phyloP scores from a whole-genome alignment of 2,113 vertebrate genomes.

The Amblyornis subalaris region DNA sequence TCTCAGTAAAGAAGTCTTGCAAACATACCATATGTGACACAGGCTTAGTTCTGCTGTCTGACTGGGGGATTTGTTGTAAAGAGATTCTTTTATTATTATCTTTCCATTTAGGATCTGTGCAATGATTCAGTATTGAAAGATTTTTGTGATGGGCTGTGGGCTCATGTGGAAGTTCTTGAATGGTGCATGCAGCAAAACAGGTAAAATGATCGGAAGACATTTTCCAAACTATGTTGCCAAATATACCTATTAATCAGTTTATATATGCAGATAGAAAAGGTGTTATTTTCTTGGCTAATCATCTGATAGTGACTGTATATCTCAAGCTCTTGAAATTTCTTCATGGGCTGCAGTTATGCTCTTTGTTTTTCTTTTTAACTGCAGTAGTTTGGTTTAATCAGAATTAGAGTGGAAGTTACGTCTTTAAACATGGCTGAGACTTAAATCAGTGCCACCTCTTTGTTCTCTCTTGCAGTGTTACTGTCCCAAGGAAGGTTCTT shows the following conservation, averaged over 20 bases:
- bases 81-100: not conserved
- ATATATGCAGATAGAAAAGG: not conserved
- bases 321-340: not conserved
- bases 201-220: slow-evolving; percentile 53
- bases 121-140: slow-evolving; percentile 84
- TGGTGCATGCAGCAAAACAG: slow-evolving; percentile 88
- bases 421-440: not conserved
- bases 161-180: slow-evolving; percentile 87
- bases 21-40: not conserved
- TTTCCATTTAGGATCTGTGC: slow-evolving; percentile 60
- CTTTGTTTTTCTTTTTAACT: not conserved
- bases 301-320: not conserved
- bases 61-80: not conserved
- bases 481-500: slow-evolving; percentile 78
- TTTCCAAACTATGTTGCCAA: not conserved
- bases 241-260: not conserved
- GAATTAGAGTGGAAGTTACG: not conserved
- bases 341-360: not conserved
- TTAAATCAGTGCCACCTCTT: not conserved
- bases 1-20: not conserved
- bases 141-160: slow-evolving; percentile 83
- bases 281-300: not conserved
- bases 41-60: not conserved
- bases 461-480: slow-evolving; percentile 57
- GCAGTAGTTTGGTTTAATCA: not conserved